phyloP scores from a whole-genome alignment of 2,797 vertebrate species.

The Falco naumanni region DNA sequence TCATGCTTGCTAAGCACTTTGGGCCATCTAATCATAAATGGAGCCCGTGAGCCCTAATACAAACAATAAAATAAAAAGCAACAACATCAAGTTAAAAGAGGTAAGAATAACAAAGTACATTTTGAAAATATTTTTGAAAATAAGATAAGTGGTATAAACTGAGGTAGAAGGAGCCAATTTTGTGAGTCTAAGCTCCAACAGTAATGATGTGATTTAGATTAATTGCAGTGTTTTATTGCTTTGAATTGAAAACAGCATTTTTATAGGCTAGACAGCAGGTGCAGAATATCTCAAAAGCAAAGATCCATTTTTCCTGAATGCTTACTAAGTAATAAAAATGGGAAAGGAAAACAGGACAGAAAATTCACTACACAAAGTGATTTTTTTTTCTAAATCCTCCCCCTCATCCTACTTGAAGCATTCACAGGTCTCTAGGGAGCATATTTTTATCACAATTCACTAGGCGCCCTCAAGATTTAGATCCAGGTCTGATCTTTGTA shows the following conservation, averaged over 20 bases:
- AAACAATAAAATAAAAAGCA: neutral
- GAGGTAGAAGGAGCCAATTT: conserved; percentile 26
- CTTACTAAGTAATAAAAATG: conserved; percentile 63
- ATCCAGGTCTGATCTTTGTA: conserved; percentile 35
- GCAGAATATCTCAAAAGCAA: conserved; percentile 70
- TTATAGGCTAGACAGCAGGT: conserved; percentile 75
- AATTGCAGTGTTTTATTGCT: conserved; percentile 72
- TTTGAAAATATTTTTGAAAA: conserved; percentile 29
- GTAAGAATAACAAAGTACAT: neutral
- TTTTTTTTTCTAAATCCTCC: neutral
- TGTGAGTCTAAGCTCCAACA: conserved; percentile 35
- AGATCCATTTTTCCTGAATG: conserved; percentile 58
- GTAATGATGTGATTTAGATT: conserved; percentile 70
- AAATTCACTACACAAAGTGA: conserved; percentile 39
- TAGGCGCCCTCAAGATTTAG: conserved; percentile 8
- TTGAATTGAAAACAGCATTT: conserved; percentile 73
- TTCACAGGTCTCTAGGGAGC: conserved; percentile 25
- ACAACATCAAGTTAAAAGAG: neutral
- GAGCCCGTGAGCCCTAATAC: neutral
- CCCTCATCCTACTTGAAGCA: neutral
- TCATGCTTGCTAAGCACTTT: fast-evolving
- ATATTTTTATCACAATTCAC: conserved; percentile 11
- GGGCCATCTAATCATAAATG: neutral
- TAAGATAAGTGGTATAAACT: neutral
- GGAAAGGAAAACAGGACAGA: conserved; percentile 37